Percentiles rank a stretch among this genome's conserved stretches.
These are phyloP conservation scores for Dasypogon diadema DNA, from an alignment of 2,888 invertebrate genomes.

Conservation along the genomic window DNA sequence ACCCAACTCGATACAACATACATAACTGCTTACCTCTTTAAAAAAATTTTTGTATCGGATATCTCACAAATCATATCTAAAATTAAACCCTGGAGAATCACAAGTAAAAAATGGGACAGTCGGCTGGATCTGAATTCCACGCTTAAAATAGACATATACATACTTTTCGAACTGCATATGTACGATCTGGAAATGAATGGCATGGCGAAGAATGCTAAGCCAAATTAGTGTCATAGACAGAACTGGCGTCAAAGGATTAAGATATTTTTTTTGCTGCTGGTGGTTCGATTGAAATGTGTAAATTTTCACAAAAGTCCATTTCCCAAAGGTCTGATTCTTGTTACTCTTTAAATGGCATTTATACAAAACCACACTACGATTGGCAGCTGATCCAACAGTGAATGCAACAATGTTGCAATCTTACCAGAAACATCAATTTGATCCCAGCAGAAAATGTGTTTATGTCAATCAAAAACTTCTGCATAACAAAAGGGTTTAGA, in stretches of 20 bases:
- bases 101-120: conserved; percentile 22
- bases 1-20: no score
- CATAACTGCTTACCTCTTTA: no score
- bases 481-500: no score
- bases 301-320: neutral
- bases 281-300: neutral
- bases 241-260: conserved; percentile 5
- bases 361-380: no score
- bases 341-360: no score
- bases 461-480: no score
- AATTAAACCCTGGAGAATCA: neutral
- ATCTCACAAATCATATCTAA: conserved; percentile 1
- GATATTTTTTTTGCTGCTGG: neutral
- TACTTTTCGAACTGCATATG: neutral
- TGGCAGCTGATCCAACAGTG: neutral
- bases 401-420: neutral
- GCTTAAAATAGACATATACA: neutral
- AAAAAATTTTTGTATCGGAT: neutral
- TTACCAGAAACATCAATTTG: neutral
- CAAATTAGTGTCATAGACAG: neutral
- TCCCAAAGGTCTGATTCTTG: no score
- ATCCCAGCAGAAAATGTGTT: neutral
- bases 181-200: neutral
- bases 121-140: conserved; percentile 10
- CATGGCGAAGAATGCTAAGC: neutral